phyloP scores from a whole-genome alignment of 2,888 invertebrate genomes.

The Anticlea derivata region DNA sequence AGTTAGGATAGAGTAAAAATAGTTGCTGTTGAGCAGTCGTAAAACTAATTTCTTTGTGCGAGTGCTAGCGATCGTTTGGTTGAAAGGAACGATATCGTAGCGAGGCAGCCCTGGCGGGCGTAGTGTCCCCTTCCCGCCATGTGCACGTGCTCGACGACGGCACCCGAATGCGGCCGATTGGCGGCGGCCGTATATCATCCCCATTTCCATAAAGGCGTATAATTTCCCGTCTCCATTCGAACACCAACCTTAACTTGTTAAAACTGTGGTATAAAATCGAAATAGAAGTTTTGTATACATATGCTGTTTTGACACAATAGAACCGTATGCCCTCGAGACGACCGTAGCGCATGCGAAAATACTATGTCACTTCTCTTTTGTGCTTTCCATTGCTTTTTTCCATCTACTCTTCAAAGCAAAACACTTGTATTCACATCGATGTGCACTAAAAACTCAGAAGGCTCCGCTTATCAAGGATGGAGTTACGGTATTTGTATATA shows the following conservation, averaged over 20 bases:
- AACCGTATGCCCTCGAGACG: slow-evolving; percentile 69
- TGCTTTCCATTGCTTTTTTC: slow-evolving; percentile 50
- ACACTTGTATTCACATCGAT: slow-evolving; percentile 39
- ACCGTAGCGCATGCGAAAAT: slow-evolving; percentile 74
- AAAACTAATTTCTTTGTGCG: slow-evolving; percentile 42
- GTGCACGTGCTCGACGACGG: slow-evolving; percentile 74
- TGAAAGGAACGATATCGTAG: slow-evolving; percentile 46
- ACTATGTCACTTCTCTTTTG: slow-evolving; percentile 41
- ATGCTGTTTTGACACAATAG: slow-evolving; percentile 32
- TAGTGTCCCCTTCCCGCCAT: slow-evolving; percentile 57
- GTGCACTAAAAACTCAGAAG: slow-evolving; percentile 38
- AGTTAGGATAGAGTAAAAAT: slow-evolving; percentile 35
- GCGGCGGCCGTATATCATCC: slow-evolving; percentile 49
- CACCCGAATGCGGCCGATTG: slow-evolving; percentile 73
- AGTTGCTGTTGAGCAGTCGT: slow-evolving; percentile 38
- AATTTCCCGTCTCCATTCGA: slow-evolving; percentile 6
- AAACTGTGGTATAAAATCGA: slow-evolving; percentile 25
- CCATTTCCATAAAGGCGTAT: slow-evolving; percentile 39
- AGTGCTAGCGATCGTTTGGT: slow-evolving; percentile 28
- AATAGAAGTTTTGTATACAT: slow-evolving; percentile 26
- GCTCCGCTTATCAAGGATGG: slow-evolving; percentile 41
- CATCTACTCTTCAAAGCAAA: slow-evolving; percentile 9
- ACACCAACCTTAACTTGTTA: accelerated
- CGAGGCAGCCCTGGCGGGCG: slow-evolving; percentile 48
- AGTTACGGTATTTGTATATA: slow-evolving; percentile 61